Evolutionary conservation across 2,113 vertebrate species (phyloP), one percentile per base, ranked within the genome.

Genomic region (Etheostoma spectabile): DNA sequence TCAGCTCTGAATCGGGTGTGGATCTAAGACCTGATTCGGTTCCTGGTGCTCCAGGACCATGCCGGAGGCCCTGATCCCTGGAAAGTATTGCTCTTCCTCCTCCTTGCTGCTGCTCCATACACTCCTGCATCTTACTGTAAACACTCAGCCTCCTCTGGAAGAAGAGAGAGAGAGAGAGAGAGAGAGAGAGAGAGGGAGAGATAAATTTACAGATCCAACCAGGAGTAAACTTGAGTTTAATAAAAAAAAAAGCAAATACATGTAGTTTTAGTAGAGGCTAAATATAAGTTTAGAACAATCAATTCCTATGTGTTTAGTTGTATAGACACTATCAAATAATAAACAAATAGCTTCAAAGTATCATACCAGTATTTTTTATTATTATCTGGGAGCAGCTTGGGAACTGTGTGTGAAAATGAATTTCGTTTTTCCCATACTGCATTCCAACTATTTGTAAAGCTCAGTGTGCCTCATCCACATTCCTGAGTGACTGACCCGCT

Each of bases 41-140:
- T 94, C 92, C 72, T 69, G 82, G 45, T 80, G 84, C 61, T 55
- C 71, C 48, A 12, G 75, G 68, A 52, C 60, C 75, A 49, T 75
- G 80, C 8, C 70, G 80, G 24, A 87, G 84, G 64, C 83, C 79
- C 35, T 90, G 90, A 51, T 93, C 90, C 68, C 88, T 84, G 68
- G 86, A 83, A 63, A 71, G 84, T 82, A 87, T 91, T 68, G 53
- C 89, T 83, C 82, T 90, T 74, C 71, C 85, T 83, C 74, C 87
- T 84, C 68, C 90, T 78, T 86, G 83, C 76, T 86, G 93, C 90
- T 96, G 95, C 91, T 97, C 97, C 89, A 96, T 93, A 88, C 96
- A 96, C 86, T 98, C 97, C 93, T 99, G 97, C 98, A 99, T 98
- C 95, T 97, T 99, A 93, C 89, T 96, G 95, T 96, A 97, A 86